Evolutionary conservation across 1,140 invertebrate species (phyloP).

Genomic region (Copidosoma floridanum): DNA sequence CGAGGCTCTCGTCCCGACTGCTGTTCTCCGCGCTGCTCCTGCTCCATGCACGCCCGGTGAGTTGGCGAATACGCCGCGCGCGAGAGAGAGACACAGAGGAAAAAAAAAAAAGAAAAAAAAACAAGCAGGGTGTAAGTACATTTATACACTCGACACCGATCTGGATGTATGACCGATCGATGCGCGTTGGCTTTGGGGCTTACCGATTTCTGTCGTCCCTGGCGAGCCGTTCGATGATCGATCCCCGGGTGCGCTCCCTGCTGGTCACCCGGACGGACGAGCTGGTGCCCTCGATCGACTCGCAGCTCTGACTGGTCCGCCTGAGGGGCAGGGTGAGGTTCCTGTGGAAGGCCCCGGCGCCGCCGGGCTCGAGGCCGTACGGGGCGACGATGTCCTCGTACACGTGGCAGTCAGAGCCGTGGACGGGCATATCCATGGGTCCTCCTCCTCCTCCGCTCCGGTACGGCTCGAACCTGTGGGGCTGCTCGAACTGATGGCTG

Average conservation of each 20-base stretch:
- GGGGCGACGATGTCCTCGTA: constrained; percentile 47
- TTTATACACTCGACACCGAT: not conserved
- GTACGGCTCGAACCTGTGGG: not conserved
- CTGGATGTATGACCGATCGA: not conserved
- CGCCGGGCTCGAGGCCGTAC: constrained; percentile 1
- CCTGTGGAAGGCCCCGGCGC: constrained; percentile 30
- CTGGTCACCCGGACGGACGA: constrained; percentile 43
- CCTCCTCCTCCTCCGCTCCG: constrained; percentile 8
- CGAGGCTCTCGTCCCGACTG: not conserved
- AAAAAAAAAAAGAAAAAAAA: no score
- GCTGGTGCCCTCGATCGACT: constrained; percentile 22
- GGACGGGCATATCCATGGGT: not conserved
- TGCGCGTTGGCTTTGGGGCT: no score
- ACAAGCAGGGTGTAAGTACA: not conserved
- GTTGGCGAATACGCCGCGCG: no score
- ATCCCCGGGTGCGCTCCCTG: constrained; percentile 31
- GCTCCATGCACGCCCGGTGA: no score
- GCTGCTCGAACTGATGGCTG: constrained; percentile 2
- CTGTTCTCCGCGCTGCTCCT: constrained; percentile 3
- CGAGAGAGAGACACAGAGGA: no score
- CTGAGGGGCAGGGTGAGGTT: constrained; percentile 43
- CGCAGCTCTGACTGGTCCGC: constrained; percentile 25
- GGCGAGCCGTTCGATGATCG: constrained; percentile 10
- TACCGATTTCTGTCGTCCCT: not conserved
- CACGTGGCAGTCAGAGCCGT: constrained; percentile 37